Base-by-base conservation (phyloP, 2,797 vertebrate genomes). In the Chloroceryle inda region DNA sequence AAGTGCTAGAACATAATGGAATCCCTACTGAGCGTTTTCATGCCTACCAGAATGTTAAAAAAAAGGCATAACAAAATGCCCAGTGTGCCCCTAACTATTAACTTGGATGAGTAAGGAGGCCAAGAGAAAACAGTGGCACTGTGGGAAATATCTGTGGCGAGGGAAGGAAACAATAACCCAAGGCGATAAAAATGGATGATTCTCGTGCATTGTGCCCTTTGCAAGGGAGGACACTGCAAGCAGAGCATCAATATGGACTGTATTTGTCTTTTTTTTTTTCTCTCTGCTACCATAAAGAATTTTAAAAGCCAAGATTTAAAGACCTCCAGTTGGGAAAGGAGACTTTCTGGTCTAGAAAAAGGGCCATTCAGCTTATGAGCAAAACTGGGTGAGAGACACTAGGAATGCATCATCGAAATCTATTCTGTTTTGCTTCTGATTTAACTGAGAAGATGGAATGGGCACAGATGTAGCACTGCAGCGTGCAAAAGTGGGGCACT, bases 21-120 rank as follows among this genome's bases (percentile, higher is more conserved):
- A 94, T 95, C 96, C 96, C 96, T 56, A 95, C 96, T 80, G 96
- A 74, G 96, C 82, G 88, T 95, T 96, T 96, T 95, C 94, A 94
- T 96, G 96, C 96, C 94, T 92, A 95, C 95, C 67, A 95, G 93
- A 61, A 96, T 74, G 89, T 20, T 16, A 7, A 88, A 88, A 87
- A 87, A 94, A 64, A 74, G 19, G 19, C 83, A 42, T 55, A 94
- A 96, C 96, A 96, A 89, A 96, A 95, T 95, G 89, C 88, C 94
- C 94, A 96, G 71, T 93, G 95, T 96, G 85, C 88, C 96, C 93
- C 88, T 75, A 71, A 95, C 94, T 94, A 88, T 87, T 69, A 89
- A 93, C 80, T 93, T 87, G 92, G 93, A 76, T 93, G 93, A 95
- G 93, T 74, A 95, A 97, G 68, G 95, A 96, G 95, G 94, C 94